Evolutionary conservation across 2,797 vertebrate genomes (phyloP), one percentile per base, ranked within the genome.

Genomic region (Synaphobranchus kaupii): DNA sequence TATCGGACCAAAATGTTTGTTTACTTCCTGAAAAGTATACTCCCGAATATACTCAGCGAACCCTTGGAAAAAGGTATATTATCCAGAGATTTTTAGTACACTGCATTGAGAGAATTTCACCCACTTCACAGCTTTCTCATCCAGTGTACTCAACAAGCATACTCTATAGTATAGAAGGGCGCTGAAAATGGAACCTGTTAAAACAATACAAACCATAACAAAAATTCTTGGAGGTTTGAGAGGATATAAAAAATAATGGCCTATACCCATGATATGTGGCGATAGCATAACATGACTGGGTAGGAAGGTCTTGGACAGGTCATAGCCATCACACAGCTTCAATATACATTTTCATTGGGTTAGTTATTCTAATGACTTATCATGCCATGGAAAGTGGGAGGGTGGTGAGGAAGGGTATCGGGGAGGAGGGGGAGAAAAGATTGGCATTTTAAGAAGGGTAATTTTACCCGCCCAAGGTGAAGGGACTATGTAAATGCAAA

Each of bases 401-500:
- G 71, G 15, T 39, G 12, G 9, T 3, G 31, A 39, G 15, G 6
- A 39, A n/a, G 66, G 39, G 7, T 39, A 44, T 73, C 3, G 7
- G 15, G 71, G 31, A 76, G 10, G n/a, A 68, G 7, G n/a, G n/a
- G 66, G 28, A 8, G n/a, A 15, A 2, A n/a, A 20, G 25, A 44
- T 10, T 76, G 31, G 34, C 5, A 34, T 76, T 44, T 44, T 44
- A 39, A 76, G 71, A 76, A 15, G 71, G 15, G 15, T 44, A 20
- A 39, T 76, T 76, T 76, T 44, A 52, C 8, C 17, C 22, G 44
- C 25, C 17, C 28, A 25, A 56, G 31, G 54, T 39, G n/a, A 60
- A 39, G 83, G 15, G 34, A 20, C 58, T 60, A 80, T 48, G 44
- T 80, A 80, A 80, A 80, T 84, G 83, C 58, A 39, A 84, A 84